These are phyloP conservation scores for Euborellia annulipes DNA, from an alignment of 1,140 invertebrate species.

Conservation along the genomic window DNA sequence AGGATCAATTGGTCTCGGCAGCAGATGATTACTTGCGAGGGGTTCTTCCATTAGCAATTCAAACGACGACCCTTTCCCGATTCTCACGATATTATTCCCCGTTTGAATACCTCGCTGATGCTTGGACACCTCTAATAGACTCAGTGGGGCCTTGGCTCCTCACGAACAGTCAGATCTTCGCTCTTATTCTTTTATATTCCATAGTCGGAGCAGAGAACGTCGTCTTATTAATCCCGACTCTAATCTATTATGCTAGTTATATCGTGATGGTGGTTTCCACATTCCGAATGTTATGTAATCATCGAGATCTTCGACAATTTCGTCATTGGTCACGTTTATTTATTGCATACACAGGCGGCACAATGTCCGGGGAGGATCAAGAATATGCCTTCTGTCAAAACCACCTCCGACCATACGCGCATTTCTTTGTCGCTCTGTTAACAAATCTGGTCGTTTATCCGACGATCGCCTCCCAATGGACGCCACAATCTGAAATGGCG, in stretches of 20 bases:
- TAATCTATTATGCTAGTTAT: conserved; percentile 54
- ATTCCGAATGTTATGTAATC: conserved; percentile 59
- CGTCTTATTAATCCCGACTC: conserved; percentile 45
- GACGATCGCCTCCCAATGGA: conserved; percentile 54
- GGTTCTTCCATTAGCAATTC: conserved; percentile 39
- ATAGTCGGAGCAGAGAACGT: conserved; percentile 46
- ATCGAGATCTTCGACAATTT: conserved; percentile 55
- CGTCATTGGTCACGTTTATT: conserved; percentile 64
- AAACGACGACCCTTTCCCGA: too few relatives aligned
- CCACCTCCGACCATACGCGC: conserved; percentile 59
- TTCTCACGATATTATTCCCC: too few relatives aligned
- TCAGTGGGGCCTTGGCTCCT: too few relatives aligned
- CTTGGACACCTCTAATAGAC: too few relatives aligned
- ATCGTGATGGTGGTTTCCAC: conserved; percentile 57
- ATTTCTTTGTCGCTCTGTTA: conserved; percentile 59
- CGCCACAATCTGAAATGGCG: conserved; percentile 67
- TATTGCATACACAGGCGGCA: conserved; percentile 47
- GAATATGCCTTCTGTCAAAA: conserved; percentile 68
- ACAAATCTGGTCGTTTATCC: conserved; percentile 61
- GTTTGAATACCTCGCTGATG: too few relatives aligned
- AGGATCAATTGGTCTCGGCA: conserved; percentile 62
- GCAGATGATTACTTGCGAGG: conserved; percentile 65
- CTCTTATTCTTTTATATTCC: conserved; percentile 36
- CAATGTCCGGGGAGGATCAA: conserved; percentile 55
- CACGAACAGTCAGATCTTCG: too few relatives aligned